Evolutionary conservation across 2,797 vertebrate genomes (phyloP).

Genomic region (Astyanax mexicanus): DNA sequence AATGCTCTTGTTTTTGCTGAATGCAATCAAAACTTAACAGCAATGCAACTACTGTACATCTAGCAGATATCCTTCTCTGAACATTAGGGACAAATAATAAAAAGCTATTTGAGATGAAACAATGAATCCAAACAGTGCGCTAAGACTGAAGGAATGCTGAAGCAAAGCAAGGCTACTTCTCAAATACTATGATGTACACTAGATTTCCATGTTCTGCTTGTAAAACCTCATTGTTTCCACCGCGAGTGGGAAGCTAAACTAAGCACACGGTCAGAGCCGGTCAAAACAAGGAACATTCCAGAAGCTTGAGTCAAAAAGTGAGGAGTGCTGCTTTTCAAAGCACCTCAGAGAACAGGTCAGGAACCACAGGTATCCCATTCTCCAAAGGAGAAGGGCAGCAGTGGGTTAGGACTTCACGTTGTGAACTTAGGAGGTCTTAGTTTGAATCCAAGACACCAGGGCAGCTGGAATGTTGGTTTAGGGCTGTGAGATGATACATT

Average conservation of each 20-base stretch:
- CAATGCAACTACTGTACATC: too few species aligned
- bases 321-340: background rate
- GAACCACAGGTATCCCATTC: background rate
- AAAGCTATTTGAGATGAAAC: too few species aligned
- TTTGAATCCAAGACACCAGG: background rate
- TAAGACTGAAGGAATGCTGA: too few species aligned
- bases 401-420: background rate
- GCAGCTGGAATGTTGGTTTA: constrained; percentile 1
- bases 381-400: background rate
- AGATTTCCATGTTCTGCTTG: constrained; percentile 11
- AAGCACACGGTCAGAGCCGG: background rate
- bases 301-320: background rate
- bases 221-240: constrained; percentile 21
- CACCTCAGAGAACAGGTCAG: background rate
- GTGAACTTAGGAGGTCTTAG: background rate
- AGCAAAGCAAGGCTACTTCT: background rate
- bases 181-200: background rate
- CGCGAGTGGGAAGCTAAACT: background rate
- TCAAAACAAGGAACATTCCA: constrained; percentile 37
- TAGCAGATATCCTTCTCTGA: too few species aligned
- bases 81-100: too few species aligned
- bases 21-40: too few species aligned
- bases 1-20: too few species aligned
- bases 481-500: background rate
- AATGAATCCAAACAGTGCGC: too few species aligned